A percentile compares a stretch with the other conserved stretches of the same genome.
Evolutionary conservation across 2,113 vertebrate genomes (phyloP).

Genomic region (Pandion haliaetus): DNA sequence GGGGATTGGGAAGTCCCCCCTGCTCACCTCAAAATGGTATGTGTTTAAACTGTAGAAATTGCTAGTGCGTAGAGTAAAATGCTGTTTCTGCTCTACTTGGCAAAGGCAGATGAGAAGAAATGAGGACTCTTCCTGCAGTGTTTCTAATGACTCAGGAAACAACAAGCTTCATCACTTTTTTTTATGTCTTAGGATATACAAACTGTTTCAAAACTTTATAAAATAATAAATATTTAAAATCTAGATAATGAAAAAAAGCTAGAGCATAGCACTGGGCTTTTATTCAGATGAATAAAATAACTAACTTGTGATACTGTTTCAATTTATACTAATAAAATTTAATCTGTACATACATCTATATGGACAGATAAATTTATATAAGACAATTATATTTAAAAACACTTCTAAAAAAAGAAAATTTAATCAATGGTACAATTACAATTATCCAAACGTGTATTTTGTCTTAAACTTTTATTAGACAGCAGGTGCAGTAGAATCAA

Average conservation of each 20-base stretch:
- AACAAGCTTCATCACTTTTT: background rate
- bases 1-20: background rate
- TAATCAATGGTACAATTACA: background rate
- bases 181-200: background rate
- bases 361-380: background rate
- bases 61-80: background rate
- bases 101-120: background rate
- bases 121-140: background rate
- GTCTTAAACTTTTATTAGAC: background rate
- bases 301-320: background rate
- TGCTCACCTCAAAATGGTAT: background rate
- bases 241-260: background rate
- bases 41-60: background rate
- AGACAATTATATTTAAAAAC: background rate
- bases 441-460: background rate
- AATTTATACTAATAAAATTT: background rate
- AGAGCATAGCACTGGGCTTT: background rate
- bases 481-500: background rate
- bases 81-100: background rate
- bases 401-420: background rate
- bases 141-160: background rate
- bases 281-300: background rate
- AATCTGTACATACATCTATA: background rate
- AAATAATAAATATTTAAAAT: background rate
- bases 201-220: background rate